Base-by-base conservation (phyloP, 2,888 invertebrate genomes). In the Laothoe populi region DNA sequence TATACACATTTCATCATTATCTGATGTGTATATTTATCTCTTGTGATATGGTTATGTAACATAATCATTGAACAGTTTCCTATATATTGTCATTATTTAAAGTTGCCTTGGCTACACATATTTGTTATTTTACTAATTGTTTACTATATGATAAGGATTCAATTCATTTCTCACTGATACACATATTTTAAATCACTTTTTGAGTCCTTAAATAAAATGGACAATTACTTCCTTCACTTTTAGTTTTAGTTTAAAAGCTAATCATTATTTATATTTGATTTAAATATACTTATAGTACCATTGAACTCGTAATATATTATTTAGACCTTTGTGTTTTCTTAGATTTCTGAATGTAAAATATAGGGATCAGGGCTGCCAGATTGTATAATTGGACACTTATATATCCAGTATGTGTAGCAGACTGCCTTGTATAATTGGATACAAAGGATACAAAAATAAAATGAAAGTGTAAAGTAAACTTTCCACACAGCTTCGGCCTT, bases 41-140 rank as follows among this genome's bases (percentile, higher is more conserved):
- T 10, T 8, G 10, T 10, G 10, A 31, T 31, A 16, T 53, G 31
- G 31, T 53, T 35, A 19, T 19, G 11, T 53, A 31, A 53, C 19
- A 19, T 10, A 19, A 19, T 16, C 16, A 53, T 31, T 35, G 35
- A 35, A 53, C 35, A 53, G 35, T 53, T 21, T 11, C 11, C 24
- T 26, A 49, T 7, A 53, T 19, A 53, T 53, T 53, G 35, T 19
- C 53, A 53, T n/a, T 35, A 53, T 35, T 53, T 31, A 31, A 35
- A 35, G 19, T 53, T 53, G 3, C 53, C 31, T 35, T 53, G 53
- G 35, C 16, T 16, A 31, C 19, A 31, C 35, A 35, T 53, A 31
- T 53, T 31, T 53, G 16, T 53, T 53, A 35, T 53, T 53, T 53
- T 53, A 16, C 35, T 35, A 53, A 35, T 11, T 53, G 53, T 53